Evolutionary conservation across 2,888 invertebrate species (phyloP).

Genomic region (Adela reaumurella): DNA sequence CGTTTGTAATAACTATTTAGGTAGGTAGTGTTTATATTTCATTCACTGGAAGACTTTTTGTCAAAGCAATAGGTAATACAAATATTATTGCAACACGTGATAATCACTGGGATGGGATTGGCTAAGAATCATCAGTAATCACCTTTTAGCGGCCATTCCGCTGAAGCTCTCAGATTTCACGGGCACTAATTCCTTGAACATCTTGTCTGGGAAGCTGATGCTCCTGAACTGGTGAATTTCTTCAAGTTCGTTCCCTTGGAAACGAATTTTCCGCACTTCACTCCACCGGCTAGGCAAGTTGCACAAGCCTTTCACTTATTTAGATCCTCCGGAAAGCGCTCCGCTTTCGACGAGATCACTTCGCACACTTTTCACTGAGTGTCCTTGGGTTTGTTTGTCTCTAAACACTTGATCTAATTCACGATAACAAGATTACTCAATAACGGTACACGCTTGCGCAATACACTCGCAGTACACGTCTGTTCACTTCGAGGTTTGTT

Average conservation of each 20-base stretch:
- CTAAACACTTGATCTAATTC: background rate
- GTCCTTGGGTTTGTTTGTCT: background rate
- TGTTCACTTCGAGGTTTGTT: background rate
- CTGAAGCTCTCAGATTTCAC: conserved; percentile 46
- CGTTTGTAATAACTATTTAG: too few species aligned
- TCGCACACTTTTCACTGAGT: background rate
- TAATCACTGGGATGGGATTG: too few species aligned
- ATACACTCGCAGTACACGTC: background rate
- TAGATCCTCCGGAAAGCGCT: background rate
- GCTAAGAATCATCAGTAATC: too few species aligned
- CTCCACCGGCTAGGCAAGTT: conserved; percentile 14
- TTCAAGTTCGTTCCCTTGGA: conserved; percentile 21
- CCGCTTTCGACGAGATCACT: background rate
- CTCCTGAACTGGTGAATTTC: conserved; percentile 27
- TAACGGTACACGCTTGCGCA: background rate
- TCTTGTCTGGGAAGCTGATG: conserved; percentile 29
- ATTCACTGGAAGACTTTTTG: too few species aligned
- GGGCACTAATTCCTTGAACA: conserved; percentile 46
- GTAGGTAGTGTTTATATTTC: too few species aligned
- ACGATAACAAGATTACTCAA: background rate
- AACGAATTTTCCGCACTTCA: conserved; percentile 25
- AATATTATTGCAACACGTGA: background rate
- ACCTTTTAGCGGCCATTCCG: conserved; percentile 47
- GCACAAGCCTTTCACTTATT: conserved; percentile 11
- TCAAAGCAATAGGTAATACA: too few species aligned